Conservation (phyloP, 2,888 invertebrate genomes). For the Cyaniris semiargus region DNA sequence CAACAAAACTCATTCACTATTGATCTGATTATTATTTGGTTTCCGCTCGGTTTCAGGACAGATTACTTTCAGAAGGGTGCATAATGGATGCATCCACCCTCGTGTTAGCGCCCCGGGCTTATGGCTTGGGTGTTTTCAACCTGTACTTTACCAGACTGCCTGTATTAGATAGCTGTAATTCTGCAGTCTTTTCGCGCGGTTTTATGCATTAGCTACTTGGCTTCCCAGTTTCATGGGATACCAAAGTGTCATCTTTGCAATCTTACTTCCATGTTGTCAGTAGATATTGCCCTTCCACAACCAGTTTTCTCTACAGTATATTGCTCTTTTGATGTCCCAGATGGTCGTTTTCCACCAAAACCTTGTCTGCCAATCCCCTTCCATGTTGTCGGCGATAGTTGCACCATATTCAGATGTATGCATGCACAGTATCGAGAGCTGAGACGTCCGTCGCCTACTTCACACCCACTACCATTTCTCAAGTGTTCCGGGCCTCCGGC, state of each 20-base stretch:
- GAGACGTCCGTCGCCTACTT: constrained; percentile 37
- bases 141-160: not conserved
- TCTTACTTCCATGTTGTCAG: not conserved
- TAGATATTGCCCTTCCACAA: not conserved
- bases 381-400: not conserved
- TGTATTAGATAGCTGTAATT: not conserved
- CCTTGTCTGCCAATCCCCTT: not conserved
- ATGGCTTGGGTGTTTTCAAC: not conserved
- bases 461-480: constrained; percentile 38
- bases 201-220: not conserved
- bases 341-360: not conserved
- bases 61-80: constrained; percentile 12
- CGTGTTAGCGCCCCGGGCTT: not conserved
- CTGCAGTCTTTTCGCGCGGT: not conserved
- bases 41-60: constrained; percentile 2
- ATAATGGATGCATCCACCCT: constrained; percentile 9
- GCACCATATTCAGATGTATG: not conserved
- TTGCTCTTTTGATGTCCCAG: too few relatives aligned
- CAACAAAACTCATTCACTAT: not conserved
- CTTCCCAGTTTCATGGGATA: not conserved
- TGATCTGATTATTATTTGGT: not conserved
- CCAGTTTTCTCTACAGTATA: too few relatives aligned
- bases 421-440: constrained; percentile 3
- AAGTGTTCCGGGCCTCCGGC: constrained; percentile 36
- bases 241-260: too few relatives aligned